Conservation (phyloP, 2,888 invertebrate genomes). For the Timema cristinae region DNA sequence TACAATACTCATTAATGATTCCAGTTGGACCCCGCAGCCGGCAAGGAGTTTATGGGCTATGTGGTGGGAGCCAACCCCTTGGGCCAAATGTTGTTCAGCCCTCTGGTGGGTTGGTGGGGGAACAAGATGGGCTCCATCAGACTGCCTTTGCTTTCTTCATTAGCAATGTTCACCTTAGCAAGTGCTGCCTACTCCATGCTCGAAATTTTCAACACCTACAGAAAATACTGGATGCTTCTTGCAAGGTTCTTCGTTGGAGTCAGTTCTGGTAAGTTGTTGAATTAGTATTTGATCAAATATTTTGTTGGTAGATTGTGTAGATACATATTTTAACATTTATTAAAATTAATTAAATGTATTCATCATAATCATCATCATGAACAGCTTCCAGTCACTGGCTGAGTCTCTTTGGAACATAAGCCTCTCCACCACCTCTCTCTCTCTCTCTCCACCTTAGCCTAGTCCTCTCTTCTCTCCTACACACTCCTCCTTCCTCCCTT, state of each 20-base stretch:
- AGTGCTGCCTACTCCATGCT: slow-evolving; percentile 72
- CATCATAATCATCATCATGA: no score
- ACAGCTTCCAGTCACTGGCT: no score
- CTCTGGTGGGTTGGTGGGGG: slow-evolving; percentile 79
- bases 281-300: neutral
- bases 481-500: no score
- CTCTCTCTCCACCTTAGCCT: no score
- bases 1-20: slow-evolving; percentile 36
- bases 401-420: no score
- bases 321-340: slow-evolving; percentile 19
- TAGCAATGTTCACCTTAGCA: slow-evolving; percentile 67
- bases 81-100: slow-evolving; percentile 82
- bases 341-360: slow-evolving; percentile 22
- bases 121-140: slow-evolving; percentile 70
- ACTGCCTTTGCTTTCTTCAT: slow-evolving; percentile 64
- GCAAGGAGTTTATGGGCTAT: slow-evolving; percentile 78
- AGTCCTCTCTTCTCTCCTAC: no score
- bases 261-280: slow-evolving; percentile 61
- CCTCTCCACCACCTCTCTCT: no score
- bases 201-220: slow-evolving; percentile 61
- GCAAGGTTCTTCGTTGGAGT: slow-evolving; percentile 78
- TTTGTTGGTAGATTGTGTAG: slow-evolving; percentile 21
- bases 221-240: slow-evolving; percentile 68
- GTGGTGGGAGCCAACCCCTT: slow-evolving; percentile 83
- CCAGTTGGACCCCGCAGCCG: slow-evolving; percentile 73